phyloP scores from a whole-genome alignment of 23 tunicate genomes.

The Ascidia mentula region DNA sequence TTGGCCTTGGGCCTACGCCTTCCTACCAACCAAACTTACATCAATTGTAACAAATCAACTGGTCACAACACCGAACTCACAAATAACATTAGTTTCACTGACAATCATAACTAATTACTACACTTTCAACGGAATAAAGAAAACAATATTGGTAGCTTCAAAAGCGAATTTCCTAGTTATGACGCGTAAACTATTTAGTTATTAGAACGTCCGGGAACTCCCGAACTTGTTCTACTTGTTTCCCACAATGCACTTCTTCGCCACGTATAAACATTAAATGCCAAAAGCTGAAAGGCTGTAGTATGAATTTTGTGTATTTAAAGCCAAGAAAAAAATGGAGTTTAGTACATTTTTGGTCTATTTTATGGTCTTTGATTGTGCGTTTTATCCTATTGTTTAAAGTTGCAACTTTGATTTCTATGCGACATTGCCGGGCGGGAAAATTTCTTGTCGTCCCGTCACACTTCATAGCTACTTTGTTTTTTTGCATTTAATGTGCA shows the following conservation, averaged over 20 bases:
- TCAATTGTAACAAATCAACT: no score
- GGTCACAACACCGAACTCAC: no score
- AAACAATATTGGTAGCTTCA: no score
- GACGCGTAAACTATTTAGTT: not conserved
- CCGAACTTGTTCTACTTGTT: slow-evolving; percentile 12
- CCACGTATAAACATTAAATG: slow-evolving; percentile 39
- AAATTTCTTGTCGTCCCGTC: not conserved
- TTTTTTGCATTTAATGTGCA: not conserved
- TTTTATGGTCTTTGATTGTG: not conserved
- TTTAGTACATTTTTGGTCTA: not conserved
- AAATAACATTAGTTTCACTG: no score
- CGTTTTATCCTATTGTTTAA: no score
- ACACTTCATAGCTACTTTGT: not conserved
- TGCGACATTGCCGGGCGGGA: not conserved
- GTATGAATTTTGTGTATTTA: not conserved
- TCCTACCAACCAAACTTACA: no score
- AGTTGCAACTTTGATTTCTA: no score
- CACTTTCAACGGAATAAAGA: no score
- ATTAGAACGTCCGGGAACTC: not conserved
- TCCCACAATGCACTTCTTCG: slow-evolving; percentile 72
- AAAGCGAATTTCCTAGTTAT: not conserved
- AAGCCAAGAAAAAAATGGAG: not conserved
- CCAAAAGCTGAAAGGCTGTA: not conserved
- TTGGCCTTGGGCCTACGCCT: no score
- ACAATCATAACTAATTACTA: no score